Evolutionary conservation across 2,113 vertebrate genomes (phyloP).

Genomic region (Eurystomus gularis): DNA sequence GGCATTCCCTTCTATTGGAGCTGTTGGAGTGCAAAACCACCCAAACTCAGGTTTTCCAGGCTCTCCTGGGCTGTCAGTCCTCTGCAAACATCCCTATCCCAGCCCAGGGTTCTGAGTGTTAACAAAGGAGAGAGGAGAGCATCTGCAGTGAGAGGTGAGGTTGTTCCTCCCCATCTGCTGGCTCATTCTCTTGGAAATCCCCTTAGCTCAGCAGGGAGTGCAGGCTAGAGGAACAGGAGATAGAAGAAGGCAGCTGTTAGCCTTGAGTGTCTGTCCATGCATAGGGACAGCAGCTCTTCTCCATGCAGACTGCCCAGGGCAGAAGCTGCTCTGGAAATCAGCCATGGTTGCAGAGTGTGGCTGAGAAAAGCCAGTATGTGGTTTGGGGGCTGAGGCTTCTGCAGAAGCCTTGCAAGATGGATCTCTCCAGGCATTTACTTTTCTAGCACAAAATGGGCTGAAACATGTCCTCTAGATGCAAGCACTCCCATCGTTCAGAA

Average conservation of each 20-base stretch:
- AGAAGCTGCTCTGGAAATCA: background rate
- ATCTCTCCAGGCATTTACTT: background rate
- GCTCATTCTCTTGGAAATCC: background rate
- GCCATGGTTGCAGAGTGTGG: no score
- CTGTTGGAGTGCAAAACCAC: background rate
- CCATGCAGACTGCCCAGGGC: background rate
- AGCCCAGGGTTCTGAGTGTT: background rate
- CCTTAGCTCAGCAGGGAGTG: background rate
- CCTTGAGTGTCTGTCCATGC: background rate
- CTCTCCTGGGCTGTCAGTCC: background rate
- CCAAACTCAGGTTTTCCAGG: background rate
- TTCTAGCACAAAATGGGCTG: background rate
- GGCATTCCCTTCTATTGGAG: background rate
- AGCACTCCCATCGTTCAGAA: background rate
- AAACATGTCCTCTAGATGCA: background rate
- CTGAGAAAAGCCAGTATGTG: no score
- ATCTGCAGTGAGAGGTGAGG: background rate
- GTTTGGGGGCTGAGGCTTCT: no score
- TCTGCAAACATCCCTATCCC: background rate
- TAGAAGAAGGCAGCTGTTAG: background rate
- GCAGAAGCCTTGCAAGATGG: background rate
- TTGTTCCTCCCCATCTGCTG: background rate
- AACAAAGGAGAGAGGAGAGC: background rate
- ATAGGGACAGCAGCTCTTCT: background rate
- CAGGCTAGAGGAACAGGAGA: background rate